Percentiles rank a stretch among this genome's conserved stretches.
Conservation (phyloP, 37 sponge, comb jelly and placozoan genomes). For the Agelas oroides region DNA sequence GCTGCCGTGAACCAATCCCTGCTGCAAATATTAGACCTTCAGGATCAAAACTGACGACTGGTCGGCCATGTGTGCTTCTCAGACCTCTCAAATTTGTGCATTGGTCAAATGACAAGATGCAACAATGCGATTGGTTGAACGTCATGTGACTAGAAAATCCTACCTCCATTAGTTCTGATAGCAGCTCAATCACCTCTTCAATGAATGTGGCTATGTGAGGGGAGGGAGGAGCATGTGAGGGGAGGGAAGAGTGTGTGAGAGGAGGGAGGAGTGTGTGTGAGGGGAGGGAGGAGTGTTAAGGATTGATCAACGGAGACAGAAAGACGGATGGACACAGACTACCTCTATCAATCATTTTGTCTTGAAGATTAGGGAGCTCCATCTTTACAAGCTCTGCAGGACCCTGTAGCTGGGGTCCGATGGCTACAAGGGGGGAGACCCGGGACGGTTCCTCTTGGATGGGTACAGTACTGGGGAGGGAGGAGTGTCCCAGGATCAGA, state of each 20-base stretch:
- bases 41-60: constrained; percentile 94
- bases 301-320: no score
- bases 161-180: constrained; percentile 30
- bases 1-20: constrained; percentile 92
- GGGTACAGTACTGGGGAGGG: neutral
- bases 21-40: constrained; percentile 98
- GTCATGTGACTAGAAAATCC: no score
- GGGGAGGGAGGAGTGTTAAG: no score
- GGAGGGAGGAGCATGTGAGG: no score
- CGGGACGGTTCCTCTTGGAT: neutral
- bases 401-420: neutral
- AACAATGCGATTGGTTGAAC: no score
- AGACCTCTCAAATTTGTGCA: no score
- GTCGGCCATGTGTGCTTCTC: no score
- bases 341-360: neutral
- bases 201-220: constrained; percentile 7
- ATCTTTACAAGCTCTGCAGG: neutral
- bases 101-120: no score
- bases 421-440: neutral
- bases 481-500: neutral
- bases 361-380: neutral
- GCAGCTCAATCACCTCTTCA: constrained; percentile 15
- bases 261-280: no score
- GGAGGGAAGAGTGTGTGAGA: no score
- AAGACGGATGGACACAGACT: no score